phyloP scores from a whole-genome alignment of 2,113 vertebrate species.

The Synchiropus splendidus region DNA sequence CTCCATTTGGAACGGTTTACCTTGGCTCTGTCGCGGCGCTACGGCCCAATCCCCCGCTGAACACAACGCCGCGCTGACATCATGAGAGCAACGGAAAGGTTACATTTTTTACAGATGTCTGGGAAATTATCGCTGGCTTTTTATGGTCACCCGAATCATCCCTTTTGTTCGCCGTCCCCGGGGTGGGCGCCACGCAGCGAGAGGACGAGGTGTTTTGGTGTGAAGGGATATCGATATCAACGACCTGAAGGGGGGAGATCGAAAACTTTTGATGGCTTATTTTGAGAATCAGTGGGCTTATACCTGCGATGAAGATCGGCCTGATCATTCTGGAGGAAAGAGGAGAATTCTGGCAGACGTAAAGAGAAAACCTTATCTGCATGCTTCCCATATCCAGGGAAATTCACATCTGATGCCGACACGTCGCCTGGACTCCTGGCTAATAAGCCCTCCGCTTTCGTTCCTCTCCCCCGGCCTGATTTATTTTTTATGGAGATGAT shows the following conservation, averaged over 20 bases:
- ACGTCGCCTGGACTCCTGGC: not conserved
- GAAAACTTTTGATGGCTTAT: slow-evolving; percentile 33
- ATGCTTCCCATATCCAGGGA: slow-evolving; percentile 1
- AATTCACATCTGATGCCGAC: slow-evolving; percentile 1
- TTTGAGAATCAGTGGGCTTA: slow-evolving; percentile 9
- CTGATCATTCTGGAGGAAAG: not conserved
- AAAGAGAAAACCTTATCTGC: slow-evolving; percentile 10
- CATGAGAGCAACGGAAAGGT: slow-evolving; percentile 74
- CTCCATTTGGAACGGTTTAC: slow-evolving; percentile 98
- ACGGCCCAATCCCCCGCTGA: slow-evolving; percentile 86
- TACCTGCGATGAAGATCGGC: slow-evolving; percentile 5
- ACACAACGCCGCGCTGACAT: slow-evolving; percentile 89
- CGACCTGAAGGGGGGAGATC: slow-evolving; percentile 12
- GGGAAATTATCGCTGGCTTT: slow-evolving; percentile 51
- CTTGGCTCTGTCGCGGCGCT: slow-evolving; percentile 95
- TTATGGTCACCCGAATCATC: slow-evolving; percentile 37
- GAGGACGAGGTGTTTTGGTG: slow-evolving; percentile 41
- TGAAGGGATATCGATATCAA: slow-evolving; percentile 42
- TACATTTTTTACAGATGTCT: slow-evolving; percentile 70
- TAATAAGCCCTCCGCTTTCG: not conserved
- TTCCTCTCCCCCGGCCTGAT: slow-evolving; percentile 19
- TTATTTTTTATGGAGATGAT: slow-evolving; percentile 48
- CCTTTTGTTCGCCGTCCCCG: slow-evolving; percentile 22
- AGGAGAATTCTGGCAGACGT: slow-evolving; percentile 9
- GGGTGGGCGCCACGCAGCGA: slow-evolving; percentile 11